Conservation (phyloP, 2,113 vertebrate species). For the Platysternon megacephalum region DNA sequence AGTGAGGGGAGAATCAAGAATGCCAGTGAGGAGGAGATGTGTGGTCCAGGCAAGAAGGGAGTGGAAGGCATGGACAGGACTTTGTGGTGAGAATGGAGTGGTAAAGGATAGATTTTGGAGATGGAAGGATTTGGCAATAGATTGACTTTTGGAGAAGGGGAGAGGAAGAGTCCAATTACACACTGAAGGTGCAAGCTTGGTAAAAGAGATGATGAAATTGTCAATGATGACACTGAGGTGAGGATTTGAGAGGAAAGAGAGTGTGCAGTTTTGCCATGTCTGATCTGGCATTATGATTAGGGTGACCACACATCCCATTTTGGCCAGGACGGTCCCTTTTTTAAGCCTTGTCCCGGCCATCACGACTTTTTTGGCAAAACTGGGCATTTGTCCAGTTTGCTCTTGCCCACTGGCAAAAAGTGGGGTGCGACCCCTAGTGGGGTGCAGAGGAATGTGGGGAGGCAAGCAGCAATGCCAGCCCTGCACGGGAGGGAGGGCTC, state of each 20-base stretch:
- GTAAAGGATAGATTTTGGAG: neutral
- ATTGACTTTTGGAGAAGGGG: neutral
- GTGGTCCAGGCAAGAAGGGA: neutral
- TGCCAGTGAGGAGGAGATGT: neutral
- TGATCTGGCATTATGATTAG: neutral
- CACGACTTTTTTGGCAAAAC: too few species aligned
- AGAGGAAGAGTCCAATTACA: neutral
- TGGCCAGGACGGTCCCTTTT: too few species aligned
- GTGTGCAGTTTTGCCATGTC: neutral
- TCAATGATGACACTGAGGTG: neutral
- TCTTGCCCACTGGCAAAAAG: too few species aligned
- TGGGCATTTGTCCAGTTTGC: too few species aligned
- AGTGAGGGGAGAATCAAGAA: neutral
- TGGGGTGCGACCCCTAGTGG: too few species aligned
- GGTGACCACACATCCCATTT: too few species aligned
- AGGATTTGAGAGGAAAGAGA: neutral
- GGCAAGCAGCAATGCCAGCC: too few species aligned
- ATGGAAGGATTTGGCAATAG: neutral
- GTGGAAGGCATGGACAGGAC: neutral
- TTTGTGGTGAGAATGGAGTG: neutral
- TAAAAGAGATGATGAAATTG: neutral
- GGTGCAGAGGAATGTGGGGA: too few species aligned
- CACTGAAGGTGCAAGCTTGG: neutral
- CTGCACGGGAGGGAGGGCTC: too few species aligned
- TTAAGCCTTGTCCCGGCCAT: too few species aligned